phyloP scores from a whole-genome alignment of 2,113 vertebrate genomes.

The Prochilodus magdalenae region DNA sequence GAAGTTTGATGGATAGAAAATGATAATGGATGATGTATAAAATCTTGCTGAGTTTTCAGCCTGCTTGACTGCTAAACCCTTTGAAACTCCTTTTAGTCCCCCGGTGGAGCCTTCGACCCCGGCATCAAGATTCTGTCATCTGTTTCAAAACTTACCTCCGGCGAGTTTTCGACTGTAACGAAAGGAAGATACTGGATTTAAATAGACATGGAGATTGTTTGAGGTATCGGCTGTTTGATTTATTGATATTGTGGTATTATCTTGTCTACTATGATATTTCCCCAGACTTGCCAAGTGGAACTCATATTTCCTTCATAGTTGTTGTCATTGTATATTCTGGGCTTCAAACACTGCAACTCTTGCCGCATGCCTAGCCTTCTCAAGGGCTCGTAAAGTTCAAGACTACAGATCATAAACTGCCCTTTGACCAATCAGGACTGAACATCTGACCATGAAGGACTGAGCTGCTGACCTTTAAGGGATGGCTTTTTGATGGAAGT shows the following conservation, averaged over 20 bases:
- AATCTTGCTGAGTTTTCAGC: slow-evolving; percentile 1
- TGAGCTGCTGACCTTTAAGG: too few species aligned
- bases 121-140: slow-evolving; percentile 8
- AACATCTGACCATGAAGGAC: too few species aligned
- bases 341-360: too few species aligned
- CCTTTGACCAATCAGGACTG: too few species aligned
- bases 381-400: too few species aligned
- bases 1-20: slow-evolving; percentile 10
- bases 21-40: slow-evolving; percentile 1
- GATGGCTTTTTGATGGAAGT: too few species aligned
- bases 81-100: slow-evolving; percentile 21
- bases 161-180: neutral
- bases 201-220: neutral
- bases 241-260: neutral
- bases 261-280: neutral
- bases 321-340: too few species aligned
- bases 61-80: neutral
- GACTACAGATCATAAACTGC: too few species aligned
- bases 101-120: neutral
- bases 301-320: too few species aligned
- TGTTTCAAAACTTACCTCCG: neutral
- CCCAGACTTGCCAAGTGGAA: neutral
- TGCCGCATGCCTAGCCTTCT: too few species aligned
- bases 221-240: neutral
- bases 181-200: slow-evolving; percentile 6